A percentile compares a stretch with the other conserved stretches of the same genome.
Evolutionary conservation across 2,113 vertebrate species (phyloP).

Genomic region (Haliaeetus leucogaster): DNA sequence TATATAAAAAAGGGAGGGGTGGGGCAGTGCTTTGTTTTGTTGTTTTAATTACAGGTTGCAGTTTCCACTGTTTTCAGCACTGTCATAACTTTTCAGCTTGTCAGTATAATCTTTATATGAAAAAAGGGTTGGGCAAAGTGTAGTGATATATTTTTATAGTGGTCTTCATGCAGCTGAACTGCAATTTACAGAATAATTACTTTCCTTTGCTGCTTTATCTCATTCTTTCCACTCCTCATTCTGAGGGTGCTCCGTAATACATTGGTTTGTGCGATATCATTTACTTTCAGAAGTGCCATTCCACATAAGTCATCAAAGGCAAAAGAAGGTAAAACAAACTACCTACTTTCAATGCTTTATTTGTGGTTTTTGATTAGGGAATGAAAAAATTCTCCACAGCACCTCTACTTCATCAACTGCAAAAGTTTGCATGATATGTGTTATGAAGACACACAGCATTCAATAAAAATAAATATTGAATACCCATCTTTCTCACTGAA

Average conservation of each 20-base stretch:
- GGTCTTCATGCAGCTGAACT: conserved; percentile 50
- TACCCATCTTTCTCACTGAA: not conserved
- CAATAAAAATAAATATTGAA: not conserved
- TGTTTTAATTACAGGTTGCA: conserved; percentile 29
- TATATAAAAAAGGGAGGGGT: not conserved
- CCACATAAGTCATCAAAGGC: not conserved
- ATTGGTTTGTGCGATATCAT: not conserved
- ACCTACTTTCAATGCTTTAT: not conserved
- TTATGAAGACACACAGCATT: not conserved
- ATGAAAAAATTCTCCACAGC: not conserved
- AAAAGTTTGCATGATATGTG: not conserved
- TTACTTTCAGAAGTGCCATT: not conserved
- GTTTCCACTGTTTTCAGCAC: conserved; percentile 26
- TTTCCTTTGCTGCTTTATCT: conserved; percentile 24
- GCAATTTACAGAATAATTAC: conserved; percentile 52
- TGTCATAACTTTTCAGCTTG: conserved; percentile 26
- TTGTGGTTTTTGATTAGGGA: not conserved
- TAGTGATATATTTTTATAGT: conserved; percentile 29
- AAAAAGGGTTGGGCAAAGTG: conserved; percentile 8
- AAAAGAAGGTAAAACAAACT: not conserved
- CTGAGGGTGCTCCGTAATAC: not conserved
- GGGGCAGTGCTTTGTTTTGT: not conserved
- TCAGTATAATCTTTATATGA: conserved; percentile 46
- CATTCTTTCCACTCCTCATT: conserved; percentile 8
- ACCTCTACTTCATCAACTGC: not conserved